Conservation (phyloP, 2,888 invertebrate species). For the Pelosia muscerda region DNA sequence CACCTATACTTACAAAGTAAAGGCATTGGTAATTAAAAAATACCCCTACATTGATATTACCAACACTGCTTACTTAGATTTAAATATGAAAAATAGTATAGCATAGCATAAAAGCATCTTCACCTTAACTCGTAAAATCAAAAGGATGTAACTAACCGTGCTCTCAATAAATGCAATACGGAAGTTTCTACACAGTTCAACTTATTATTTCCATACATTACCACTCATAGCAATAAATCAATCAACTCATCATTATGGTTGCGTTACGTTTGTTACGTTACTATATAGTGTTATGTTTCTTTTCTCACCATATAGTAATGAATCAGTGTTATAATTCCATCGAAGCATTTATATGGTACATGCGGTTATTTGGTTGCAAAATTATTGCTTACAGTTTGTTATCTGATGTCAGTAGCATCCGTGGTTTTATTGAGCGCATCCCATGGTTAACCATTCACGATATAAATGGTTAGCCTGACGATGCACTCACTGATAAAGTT, state of each 20-base stretch:
- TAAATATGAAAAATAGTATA: too few species aligned
- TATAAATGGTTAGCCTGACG: too few species aligned
- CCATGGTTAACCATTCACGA: neutral
- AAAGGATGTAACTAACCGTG: too few species aligned
- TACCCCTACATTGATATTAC: too few species aligned
- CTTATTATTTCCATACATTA: conserved; percentile 29
- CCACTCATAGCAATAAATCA: conserved; percentile 48
- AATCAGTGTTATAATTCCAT: neutral
- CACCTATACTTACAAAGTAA: too few species aligned
- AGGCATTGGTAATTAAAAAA: too few species aligned
- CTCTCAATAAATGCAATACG: neutral
- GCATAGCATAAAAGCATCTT: too few species aligned
- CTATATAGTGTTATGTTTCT: neutral
- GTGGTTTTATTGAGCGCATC: neutral
- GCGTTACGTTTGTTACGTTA: neutral
- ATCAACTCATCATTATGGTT: conserved; percentile 31
- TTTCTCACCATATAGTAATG: neutral
- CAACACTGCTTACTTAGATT: too few species aligned
- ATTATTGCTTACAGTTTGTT: conserved; percentile 12
- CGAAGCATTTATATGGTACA: conserved; percentile 13
- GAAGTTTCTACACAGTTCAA: neutral
- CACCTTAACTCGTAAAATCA: neutral
- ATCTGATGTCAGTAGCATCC: neutral
- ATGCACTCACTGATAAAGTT: too few species aligned
- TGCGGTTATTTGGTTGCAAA: conserved; percentile 11